Evolutionary conservation across 2,113 vertebrate species (phyloP), one percentile per base, ranked within the genome.

Genomic region (Tachycineta bicolor): DNA sequence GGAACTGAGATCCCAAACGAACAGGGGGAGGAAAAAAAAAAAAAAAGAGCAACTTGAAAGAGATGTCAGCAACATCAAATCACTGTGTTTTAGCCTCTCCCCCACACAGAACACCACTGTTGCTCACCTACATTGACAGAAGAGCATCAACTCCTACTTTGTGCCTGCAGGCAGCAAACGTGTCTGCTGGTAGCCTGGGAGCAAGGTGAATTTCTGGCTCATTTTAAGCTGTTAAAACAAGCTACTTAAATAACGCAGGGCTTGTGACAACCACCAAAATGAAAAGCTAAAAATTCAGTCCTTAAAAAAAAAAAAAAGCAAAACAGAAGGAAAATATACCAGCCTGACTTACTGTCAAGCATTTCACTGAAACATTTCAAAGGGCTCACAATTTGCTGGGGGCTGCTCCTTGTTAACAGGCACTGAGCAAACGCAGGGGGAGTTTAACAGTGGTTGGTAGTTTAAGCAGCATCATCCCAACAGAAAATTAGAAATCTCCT

Each of bases 191-290:
- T 94, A 94, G 94, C 93, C 96, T 95, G 81, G 1, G 2, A 96
- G 90, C 92, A 92, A 96, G 93, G 90, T 95, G 94, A 84, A 86
- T 83, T 75, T 41, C 88, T 93, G 85, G 41, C 88, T 95, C 10
- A 2, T 89, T 93, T 95, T 88, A 90, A 94, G 90, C 60, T 58
- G 88, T 85, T 90, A 82, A 95, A 96, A 90, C 85, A 96, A 92
- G 83, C 88, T 64, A 33, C 92, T 93, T 96, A 86, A 97, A 96
- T 96, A 97, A 96, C 93, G 69, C 86, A 96, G 62, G 73, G 56
- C 56, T 90, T 64, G 64, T 95, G 90, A 96, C 92, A 95, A 68
- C 26, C 64, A 74, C 64, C 37, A 74, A 92, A 93, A 59, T 14
- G 60, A 77, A 94, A 83, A 75, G 68, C 64, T 78, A 59, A 86